Evolutionary conservation across 2,113 vertebrate genomes (phyloP).

Genomic region (Madoqua kirkii): DNA sequence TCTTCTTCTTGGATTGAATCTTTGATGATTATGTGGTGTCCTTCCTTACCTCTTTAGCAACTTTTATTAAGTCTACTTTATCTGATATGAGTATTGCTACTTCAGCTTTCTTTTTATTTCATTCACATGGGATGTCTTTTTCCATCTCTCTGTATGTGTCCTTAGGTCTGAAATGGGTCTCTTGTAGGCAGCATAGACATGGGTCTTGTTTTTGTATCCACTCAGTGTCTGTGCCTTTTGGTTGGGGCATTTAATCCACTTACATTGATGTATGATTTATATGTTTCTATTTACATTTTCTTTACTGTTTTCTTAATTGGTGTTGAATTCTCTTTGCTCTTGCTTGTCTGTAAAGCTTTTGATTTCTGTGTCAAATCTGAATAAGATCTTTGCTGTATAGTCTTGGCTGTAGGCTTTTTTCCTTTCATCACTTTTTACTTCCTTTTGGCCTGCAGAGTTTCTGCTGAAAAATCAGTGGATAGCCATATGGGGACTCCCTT

Average conservation of each 20-base stretch:
- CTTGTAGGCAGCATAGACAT: not conserved
- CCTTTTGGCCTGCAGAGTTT: accelerated
- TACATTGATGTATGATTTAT: not conserved
- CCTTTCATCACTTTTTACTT: not conserved
- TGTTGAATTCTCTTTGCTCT: not conserved
- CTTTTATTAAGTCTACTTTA: not conserved
- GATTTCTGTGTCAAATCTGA: not conserved
- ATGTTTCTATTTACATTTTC: not conserved
- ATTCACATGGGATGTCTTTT: not conserved
- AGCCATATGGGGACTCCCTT: not conserved
- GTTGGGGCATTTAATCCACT: not conserved
- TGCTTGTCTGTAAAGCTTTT: not conserved
- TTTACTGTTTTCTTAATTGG: not conserved
- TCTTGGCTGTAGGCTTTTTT: not conserved
- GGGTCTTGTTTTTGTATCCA: not conserved
- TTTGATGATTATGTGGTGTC: not conserved
- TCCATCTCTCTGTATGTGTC: not conserved
- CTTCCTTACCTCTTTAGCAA: not conserved
- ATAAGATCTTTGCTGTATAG: not conserved
- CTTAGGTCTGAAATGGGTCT: not conserved
- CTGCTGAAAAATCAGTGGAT: not conserved
- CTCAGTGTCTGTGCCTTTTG: not conserved
- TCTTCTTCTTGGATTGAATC: not conserved
- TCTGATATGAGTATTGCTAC: not conserved
- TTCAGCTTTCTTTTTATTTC: not conserved